Evolutionary conservation across 2,797 vertebrate species (phyloP).

Genomic region (Alca torda): DNA sequence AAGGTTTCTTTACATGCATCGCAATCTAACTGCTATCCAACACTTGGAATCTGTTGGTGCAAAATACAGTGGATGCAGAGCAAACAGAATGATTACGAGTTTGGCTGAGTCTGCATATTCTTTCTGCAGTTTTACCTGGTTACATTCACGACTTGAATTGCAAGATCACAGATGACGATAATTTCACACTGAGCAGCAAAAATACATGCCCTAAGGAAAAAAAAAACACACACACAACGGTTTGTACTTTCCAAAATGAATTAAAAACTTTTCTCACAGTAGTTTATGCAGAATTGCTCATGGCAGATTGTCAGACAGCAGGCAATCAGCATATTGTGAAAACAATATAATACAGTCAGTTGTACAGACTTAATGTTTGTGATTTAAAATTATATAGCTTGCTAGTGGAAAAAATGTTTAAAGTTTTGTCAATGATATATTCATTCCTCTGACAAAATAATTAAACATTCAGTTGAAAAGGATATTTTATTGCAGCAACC

Average conservation of each 20-base stretch:
- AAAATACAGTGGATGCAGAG: not conserved
- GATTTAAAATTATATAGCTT: not conserved
- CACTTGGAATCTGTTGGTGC: not conserved
- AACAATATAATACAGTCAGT: not conserved
- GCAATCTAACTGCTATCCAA: not conserved
- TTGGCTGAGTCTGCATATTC: not conserved
- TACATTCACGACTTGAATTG: not conserved
- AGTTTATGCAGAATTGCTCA: not conserved
- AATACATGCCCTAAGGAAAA: not conserved
- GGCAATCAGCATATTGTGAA: not conserved
- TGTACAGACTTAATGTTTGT: not conserved
- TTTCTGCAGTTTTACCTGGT: not conserved
- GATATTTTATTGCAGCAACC: not conserved
- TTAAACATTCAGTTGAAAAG: not conserved
- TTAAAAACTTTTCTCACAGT: not conserved
- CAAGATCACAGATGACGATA: not conserved
- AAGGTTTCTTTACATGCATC: not conserved
- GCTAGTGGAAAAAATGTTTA: not conserved
- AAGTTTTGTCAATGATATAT: not conserved
- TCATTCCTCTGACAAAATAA: not conserved
- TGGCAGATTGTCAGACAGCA: not conserved
- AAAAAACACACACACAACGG: not conserved
- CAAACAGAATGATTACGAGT: not conserved
- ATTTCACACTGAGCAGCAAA: not conserved
- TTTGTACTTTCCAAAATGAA: not conserved